Evolutionary conservation across 2,888 invertebrate species (phyloP).

Genomic region (Trileptium ribeirensis): DNA sequence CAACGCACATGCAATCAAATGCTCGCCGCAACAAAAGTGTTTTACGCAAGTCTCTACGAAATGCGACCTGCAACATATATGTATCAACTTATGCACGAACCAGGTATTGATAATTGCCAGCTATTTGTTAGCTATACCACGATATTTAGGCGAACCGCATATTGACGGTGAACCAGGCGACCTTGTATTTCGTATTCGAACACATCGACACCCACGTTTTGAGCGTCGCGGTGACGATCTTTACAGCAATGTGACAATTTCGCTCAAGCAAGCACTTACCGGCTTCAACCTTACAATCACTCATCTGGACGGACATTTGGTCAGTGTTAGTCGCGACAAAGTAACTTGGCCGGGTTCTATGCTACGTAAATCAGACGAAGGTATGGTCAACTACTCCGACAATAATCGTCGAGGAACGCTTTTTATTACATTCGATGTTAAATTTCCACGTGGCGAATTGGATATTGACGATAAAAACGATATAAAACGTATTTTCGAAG

Average conservation of each 20-base stretch:
- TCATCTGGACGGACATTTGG: constrained; percentile 89
- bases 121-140: too few species aligned
- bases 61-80: too few species aligned
- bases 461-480: constrained; percentile 61
- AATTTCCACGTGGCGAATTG: constrained; percentile 88
- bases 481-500: constrained; percentile 40
- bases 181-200: constrained; percentile 69
- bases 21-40: too few species aligned
- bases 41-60: too few species aligned
- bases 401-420: constrained; percentile 86
- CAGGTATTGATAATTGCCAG: too few species aligned
- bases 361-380: constrained; percentile 93
- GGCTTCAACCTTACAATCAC: constrained; percentile 84
- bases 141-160: constrained; percentile 92
- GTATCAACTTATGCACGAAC: too few species aligned
- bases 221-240: constrained; percentile 87
- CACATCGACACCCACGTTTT: constrained; percentile 58
- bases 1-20: too few species aligned
- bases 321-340: constrained; percentile 56
- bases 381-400: constrained; percentile 97
- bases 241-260: constrained; percentile 91
- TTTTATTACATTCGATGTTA: constrained; percentile 93
- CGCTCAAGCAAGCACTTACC: constrained; percentile 55
- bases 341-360: constrained; percentile 90
- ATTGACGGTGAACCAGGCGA: constrained; percentile 99